Evolutionary conservation across 2,888 invertebrate genomes (phyloP).

Genomic region (Serrognathus titanus): DNA sequence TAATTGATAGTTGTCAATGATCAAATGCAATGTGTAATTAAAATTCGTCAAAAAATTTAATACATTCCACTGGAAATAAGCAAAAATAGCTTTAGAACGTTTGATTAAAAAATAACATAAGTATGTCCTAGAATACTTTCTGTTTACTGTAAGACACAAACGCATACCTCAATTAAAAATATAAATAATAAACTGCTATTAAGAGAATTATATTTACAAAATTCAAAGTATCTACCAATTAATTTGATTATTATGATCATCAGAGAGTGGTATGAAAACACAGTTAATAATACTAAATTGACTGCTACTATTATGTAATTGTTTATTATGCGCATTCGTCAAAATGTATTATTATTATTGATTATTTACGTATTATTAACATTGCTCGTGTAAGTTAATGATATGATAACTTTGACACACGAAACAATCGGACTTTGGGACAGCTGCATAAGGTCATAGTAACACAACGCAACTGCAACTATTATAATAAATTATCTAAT

Average conservation of each 20-base stretch:
- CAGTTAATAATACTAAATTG: background rate
- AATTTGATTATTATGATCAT: background rate
- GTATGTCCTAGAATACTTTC: too few species aligned
- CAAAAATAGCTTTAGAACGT: too few species aligned
- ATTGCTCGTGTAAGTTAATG: background rate
- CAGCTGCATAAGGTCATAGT: background rate
- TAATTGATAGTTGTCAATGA: too few species aligned
- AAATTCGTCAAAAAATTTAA: too few species aligned
- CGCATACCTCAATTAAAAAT: background rate
- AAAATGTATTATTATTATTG: background rate
- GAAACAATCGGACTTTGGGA: constrained; percentile 9
- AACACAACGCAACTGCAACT: too few species aligned
- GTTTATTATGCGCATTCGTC: background rate
- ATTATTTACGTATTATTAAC: background rate
- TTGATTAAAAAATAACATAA: too few species aligned
- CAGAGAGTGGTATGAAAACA: background rate
- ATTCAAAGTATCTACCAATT: background rate
- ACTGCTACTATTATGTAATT: background rate
- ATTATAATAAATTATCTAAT: too few species aligned
- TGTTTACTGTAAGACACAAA: too few species aligned
- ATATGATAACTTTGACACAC: constrained; percentile 3
- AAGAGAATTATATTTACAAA: too few species aligned
- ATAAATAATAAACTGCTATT: background rate
- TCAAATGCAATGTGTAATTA: too few species aligned
- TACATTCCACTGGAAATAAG: too few species aligned